Evolutionary conservation across 2,113 vertebrate genomes (phyloP).

Genomic region (Oxygymnocypris stewartii): DNA sequence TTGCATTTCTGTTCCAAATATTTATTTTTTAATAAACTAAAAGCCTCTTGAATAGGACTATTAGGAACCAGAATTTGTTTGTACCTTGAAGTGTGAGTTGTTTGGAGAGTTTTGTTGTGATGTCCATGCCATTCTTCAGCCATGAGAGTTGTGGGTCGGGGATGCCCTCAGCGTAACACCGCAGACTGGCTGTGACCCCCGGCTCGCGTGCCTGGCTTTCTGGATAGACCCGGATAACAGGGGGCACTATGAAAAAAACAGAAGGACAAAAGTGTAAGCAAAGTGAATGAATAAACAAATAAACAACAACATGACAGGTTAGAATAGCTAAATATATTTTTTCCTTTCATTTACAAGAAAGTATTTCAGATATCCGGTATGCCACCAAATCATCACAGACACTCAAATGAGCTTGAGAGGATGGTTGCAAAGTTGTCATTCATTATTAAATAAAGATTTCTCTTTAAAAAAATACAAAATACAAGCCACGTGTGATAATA

Average conservation of each 20-base stretch:
- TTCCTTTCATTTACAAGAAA: neutral
- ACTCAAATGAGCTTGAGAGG: neutral
- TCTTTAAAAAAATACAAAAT: slow-evolving; percentile 37
- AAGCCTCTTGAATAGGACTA: neutral
- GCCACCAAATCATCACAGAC: neutral
- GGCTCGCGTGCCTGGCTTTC: slow-evolving; percentile 96
- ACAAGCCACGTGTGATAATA: neutral
- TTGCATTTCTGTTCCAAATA: neutral
- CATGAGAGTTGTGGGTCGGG: slow-evolving; percentile 90
- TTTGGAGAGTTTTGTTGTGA: slow-evolving; percentile 90
- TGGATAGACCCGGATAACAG: slow-evolving; percentile 93
- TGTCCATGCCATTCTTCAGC: slow-evolving; percentile 98
- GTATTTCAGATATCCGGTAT: neutral
- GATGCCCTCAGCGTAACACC: slow-evolving; percentile 94
- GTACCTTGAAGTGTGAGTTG: slow-evolving; percentile 96
- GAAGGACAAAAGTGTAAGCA: neutral
- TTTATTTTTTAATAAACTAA: neutral
- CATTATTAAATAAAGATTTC: slow-evolving; percentile 53
- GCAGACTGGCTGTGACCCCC: slow-evolving; percentile 93
- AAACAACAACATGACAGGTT: neutral
- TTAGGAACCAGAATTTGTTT: neutral
- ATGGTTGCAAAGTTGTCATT: slow-evolving; percentile 38
- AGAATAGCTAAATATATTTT: neutral
- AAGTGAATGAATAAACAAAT: slow-evolving; percentile 5
- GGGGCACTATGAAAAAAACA: slow-evolving; percentile 79